These are phyloP conservation scores for Rissa tridactyla DNA, from an alignment of 2,113 vertebrate species.

Conservation along the genomic window DNA sequence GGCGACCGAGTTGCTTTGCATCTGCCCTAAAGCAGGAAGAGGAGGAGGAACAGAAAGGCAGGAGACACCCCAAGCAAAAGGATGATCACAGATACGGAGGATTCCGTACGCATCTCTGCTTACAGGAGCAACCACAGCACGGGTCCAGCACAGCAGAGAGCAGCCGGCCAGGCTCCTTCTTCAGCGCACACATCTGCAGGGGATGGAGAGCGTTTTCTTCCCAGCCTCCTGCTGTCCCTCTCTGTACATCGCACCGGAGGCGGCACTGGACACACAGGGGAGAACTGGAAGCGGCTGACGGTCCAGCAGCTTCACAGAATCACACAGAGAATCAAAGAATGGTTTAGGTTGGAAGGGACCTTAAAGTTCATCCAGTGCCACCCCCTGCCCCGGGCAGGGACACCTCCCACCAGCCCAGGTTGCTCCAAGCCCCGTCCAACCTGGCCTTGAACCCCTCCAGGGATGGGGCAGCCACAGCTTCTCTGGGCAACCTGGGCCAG, in stretches of 20 bases:
- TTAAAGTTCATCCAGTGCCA: too few species aligned
- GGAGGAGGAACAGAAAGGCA: neutral
- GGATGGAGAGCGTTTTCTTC: fast-evolving
- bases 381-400: too few species aligned
- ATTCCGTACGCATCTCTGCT: neutral
- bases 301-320: neutral
- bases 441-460: too few species aligned
- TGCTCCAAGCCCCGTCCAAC: too few species aligned
- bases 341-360: too few species aligned
- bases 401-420: too few species aligned
- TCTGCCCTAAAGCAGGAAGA: neutral
- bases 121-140: neutral
- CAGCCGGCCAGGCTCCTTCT: fast-evolving
- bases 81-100: neutral
- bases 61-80: neutral
- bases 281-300: neutral
- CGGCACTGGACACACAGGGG: neutral
- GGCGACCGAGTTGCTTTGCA: neutral
- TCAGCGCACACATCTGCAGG: neutral
- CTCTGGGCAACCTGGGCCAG: too few species aligned
- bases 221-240: neutral
- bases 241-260: neutral
- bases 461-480: too few species aligned
- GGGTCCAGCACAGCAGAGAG: neutral
- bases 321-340: too few species aligned